Conservation (phyloP, 1,140 invertebrate genomes). For the Eriocheir sinensis region DNA sequence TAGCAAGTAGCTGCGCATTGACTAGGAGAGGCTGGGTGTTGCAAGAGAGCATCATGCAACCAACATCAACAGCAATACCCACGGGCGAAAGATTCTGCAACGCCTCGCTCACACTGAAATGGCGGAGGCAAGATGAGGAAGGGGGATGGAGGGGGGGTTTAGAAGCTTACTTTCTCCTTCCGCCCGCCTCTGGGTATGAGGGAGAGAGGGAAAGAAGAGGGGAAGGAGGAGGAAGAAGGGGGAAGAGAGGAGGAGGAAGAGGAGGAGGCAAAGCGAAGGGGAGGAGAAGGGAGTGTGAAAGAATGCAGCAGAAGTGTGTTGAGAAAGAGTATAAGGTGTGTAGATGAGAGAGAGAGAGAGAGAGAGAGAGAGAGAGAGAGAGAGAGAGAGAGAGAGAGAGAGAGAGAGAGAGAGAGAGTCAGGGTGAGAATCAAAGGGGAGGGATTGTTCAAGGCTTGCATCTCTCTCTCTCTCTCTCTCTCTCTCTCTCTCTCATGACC, state of each 20-base stretch:
- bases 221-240: not conserved
- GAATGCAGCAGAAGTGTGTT: not conserved
- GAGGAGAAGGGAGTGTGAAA: not conserved
- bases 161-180: not conserved
- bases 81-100: not conserved
- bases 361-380: not conserved
- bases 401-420: not conserved
- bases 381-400: not conserved
- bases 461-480: too few species aligned
- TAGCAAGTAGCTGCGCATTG: too few species aligned
- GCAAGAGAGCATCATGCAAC: not conserved
- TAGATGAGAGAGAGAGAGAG: not conserved
- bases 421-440: not conserved
- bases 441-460: too few species aligned
- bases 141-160: too few species aligned
- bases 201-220: not conserved
- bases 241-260: not conserved
- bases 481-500: too few species aligned
- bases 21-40: not conserved
- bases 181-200: not conserved
- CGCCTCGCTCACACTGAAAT: not conserved
- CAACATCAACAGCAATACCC: not conserved
- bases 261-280: not conserved
- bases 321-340: not conserved
- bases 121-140: not conserved